Percentiles rank a stretch among this genome's conserved stretches.
Evolutionary conservation across 2,888 invertebrate species (phyloP).

Genomic region (Yponomeuta evonymella): DNA sequence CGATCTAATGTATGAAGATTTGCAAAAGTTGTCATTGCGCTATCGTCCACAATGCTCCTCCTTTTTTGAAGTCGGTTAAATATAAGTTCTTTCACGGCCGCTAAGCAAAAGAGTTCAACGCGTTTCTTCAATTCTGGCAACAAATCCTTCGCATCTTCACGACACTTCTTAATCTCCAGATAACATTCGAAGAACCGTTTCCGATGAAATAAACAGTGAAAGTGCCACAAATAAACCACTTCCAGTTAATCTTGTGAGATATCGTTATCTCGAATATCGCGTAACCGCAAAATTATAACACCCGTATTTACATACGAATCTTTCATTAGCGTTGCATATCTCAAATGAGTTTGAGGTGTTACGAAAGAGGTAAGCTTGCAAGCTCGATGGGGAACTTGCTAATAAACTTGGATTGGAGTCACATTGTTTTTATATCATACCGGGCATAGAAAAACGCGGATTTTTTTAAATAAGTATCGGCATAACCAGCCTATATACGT

Average conservation of each 20-base stretch:
- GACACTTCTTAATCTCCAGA: background rate
- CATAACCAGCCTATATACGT: too few relatives aligned
- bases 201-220: slow-evolving; percentile 8
- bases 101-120: too few relatives aligned
- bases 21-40: too few relatives aligned
- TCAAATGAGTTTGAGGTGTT: background rate
- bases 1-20: too few relatives aligned
- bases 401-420: background rate
- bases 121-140: too few relatives aligned
- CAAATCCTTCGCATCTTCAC: background rate
- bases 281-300: background rate
- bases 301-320: slow-evolving; percentile 1
- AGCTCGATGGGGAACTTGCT: background rate
- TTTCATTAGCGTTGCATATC: background rate
- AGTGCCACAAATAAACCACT: slow-evolving; percentile 6
- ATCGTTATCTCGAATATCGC: slow-evolving; percentile 3
- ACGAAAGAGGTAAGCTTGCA: background rate
- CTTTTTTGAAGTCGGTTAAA: too few relatives aligned
- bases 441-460: too few relatives aligned
- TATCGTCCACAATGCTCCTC: too few relatives aligned
- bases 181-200: background rate
- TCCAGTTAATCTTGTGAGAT: background rate
- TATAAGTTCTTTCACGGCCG: too few relatives aligned
- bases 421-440: too few relatives aligned
- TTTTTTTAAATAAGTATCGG: too few relatives aligned